Conservation (phyloP, 2,113 vertebrate species). For the Perca schrenkii region DNA sequence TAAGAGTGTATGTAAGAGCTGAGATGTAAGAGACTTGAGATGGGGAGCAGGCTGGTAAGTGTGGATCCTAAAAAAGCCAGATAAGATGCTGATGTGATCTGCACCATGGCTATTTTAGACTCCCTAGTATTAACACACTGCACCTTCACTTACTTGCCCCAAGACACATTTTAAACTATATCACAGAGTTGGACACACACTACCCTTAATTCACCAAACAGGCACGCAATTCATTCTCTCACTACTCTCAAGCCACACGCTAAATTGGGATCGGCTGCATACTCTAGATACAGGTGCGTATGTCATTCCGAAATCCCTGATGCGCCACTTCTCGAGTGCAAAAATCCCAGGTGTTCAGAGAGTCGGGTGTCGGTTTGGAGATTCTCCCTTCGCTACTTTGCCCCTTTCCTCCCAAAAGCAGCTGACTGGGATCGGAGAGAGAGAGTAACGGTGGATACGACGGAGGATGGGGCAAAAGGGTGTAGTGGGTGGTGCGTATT, state of each 20-base stretch:
- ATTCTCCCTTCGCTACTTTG: slow-evolving; percentile 39
- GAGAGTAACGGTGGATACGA: slow-evolving; percentile 20
- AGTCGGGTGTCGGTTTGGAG: slow-evolving; percentile 39
- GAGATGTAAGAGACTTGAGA: slow-evolving; percentile 35
- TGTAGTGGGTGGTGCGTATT: slow-evolving; percentile 27
- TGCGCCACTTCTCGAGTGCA: slow-evolving; percentile 65
- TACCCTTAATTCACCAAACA: not conserved
- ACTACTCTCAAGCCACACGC: slow-evolving; percentile 3
- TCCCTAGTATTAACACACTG: slow-evolving; percentile 31
- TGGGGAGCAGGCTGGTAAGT: slow-evolving; percentile 24
- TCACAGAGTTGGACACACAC: slow-evolving; percentile 9
- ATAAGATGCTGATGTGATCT: slow-evolving; percentile 32
- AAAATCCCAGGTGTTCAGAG: slow-evolving; percentile 56
- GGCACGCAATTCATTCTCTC: slow-evolving; percentile 16
- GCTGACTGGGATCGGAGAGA: slow-evolving; percentile 27
- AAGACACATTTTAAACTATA: slow-evolving; percentile 6
- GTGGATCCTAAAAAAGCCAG: slow-evolving; percentile 8
- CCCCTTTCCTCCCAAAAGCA: slow-evolving; percentile 25
- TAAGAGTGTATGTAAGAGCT: slow-evolving; percentile 22
- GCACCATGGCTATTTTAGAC: slow-evolving; percentile 21
- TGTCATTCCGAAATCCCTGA: slow-evolving; percentile 70
- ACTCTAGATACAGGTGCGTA: slow-evolving; percentile 47
- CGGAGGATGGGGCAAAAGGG: slow-evolving; percentile 29
- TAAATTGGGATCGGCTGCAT: slow-evolving; percentile 34
- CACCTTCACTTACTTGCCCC: slow-evolving; percentile 49